These are phyloP conservation scores for Hypsopygia costalis DNA, from an alignment of 2,888 invertebrate species.

Conservation along the genomic window DNA sequence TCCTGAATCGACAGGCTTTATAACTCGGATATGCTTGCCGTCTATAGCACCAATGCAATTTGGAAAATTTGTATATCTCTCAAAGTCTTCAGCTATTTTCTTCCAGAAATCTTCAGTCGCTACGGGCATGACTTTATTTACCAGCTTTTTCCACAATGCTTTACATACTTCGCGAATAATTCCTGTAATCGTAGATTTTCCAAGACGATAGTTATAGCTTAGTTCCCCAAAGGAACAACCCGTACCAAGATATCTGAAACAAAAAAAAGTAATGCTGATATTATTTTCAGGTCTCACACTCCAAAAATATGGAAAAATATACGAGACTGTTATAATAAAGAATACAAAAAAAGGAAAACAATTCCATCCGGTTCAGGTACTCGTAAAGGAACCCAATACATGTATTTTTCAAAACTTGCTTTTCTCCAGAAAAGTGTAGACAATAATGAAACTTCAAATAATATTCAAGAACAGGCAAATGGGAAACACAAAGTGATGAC, in stretches of 20 bases:
- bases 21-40: constrained; percentile 23
- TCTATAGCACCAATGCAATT: constrained; percentile 27
- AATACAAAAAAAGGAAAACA: constrained; percentile 19
- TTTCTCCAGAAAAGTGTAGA: too few relatives aligned
- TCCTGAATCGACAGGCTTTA: constrained; percentile 16
- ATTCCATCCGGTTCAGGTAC: constrained; percentile 15
- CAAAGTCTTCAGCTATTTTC: constrained; percentile 24
- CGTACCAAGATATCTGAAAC: constrained; percentile 28
- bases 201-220: constrained; percentile 23
- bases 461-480: too few relatives aligned
- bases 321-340: constrained; percentile 26
- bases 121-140: constrained; percentile 14
- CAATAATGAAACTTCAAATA: too few relatives aligned
- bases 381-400: too few relatives aligned
- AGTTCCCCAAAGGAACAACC: constrained; percentile 27
- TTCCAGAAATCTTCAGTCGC: constrained; percentile 25
- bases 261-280: constrained; percentile 17
- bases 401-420: too few relatives aligned
- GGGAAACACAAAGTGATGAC: too few relatives aligned
- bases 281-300: constrained; percentile 22
- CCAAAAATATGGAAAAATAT: constrained; percentile 32
- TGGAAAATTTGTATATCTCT: constrained; percentile 29
- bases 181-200: constrained; percentile 26
- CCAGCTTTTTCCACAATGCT: constrained; percentile 27
- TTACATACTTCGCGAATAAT: background rate